phyloP scores from a whole-genome alignment of 2,113 vertebrate species.

The Aspiorhynchus laticeps region DNA sequence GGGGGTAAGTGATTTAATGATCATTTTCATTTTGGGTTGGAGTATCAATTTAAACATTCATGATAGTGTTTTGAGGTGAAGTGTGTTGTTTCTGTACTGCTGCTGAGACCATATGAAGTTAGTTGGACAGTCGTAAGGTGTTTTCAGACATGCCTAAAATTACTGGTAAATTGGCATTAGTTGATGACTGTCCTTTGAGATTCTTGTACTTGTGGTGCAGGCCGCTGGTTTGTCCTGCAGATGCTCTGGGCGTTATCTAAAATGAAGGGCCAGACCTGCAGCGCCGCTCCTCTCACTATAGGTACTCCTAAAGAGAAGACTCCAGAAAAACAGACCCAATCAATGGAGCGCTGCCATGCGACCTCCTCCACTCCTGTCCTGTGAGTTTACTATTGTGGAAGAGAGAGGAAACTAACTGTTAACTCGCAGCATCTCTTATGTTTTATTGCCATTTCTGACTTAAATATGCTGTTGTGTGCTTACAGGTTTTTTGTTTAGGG shows the following conservation, averaged over 20 bases:
- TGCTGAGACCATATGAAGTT: not conserved
- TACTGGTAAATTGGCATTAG: no score
- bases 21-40: no score
- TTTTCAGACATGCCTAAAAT: not conserved
- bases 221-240: slow-evolving; percentile 68
- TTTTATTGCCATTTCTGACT: not conserved
- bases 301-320: not conserved
- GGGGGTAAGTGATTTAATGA: no score
- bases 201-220: slow-evolving; percentile 59
- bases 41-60: not conserved
- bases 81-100: not conserved
- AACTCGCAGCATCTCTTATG: no score
- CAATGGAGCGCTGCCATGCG: not conserved
- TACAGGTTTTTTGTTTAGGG: no score
- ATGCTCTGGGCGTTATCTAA: slow-evolving; percentile 46
- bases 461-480: not conserved
- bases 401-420: not conserved
- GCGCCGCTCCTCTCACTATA: slow-evolving; percentile 1
- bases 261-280: not conserved
- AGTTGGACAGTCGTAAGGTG: not conserved
- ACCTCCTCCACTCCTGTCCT: slow-evolving; percentile 75
- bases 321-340: slow-evolving; percentile 39
- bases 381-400: slow-evolving; percentile 62
- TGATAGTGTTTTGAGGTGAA: no score
- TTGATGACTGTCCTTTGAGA: not conserved